Conservation (phyloP, 2,888 invertebrate genomes). For the Julus scanicus region DNA sequence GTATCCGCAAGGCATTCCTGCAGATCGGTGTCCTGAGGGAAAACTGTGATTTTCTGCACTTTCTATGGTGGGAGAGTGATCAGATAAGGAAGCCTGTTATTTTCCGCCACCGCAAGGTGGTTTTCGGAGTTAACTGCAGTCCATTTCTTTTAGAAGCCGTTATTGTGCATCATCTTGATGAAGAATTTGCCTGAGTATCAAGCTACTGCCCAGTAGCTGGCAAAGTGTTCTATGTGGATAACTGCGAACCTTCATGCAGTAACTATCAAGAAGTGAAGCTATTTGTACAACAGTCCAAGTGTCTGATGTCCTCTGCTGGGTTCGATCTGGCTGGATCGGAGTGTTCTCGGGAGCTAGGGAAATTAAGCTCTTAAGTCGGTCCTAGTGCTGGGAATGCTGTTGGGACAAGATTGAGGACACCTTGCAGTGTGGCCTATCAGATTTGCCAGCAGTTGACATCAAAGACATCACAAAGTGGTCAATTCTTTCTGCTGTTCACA, state of each 20-base stretch:
- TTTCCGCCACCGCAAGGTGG: neutral
- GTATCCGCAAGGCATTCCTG: neutral
- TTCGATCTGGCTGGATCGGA: too few relatives aligned
- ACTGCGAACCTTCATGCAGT: neutral
- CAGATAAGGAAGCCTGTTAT: too few relatives aligned
- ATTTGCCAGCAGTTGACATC: neutral
- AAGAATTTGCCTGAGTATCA: neutral
- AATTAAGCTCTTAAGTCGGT: neutral
- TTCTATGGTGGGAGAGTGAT: neutral
- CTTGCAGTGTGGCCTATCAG: neutral
- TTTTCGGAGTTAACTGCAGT: neutral
- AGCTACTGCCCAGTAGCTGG: neutral
- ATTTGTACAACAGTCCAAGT: neutral
- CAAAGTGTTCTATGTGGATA: neutral
- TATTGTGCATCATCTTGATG: neutral
- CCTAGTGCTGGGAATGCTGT: neutral
- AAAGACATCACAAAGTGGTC: neutral
- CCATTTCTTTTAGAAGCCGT: neutral
- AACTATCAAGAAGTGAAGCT: neutral
- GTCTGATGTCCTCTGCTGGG: too few relatives aligned
- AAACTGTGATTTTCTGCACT: neutral
- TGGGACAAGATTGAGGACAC: neutral
- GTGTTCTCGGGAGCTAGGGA: neutral
- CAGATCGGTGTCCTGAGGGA: neutral
- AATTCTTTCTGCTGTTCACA: neutral